Conservation (phyloP, 2,888 invertebrate genomes). For the Amphipoea oculea region DNA sequence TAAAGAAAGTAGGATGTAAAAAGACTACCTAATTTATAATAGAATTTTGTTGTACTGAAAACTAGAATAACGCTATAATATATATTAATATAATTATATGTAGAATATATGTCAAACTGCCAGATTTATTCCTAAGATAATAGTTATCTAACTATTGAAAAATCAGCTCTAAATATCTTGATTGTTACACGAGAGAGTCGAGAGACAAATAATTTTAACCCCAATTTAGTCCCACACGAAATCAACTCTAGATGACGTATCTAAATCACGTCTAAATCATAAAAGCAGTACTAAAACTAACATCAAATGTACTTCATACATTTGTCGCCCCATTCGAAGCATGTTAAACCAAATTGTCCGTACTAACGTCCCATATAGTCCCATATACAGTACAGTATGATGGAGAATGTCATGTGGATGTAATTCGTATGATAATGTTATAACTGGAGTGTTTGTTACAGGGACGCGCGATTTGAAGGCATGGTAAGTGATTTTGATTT, state of each 20-base stretch:
- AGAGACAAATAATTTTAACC: neutral
- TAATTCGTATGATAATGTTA: slow-evolving; percentile 74
- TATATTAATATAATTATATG: no score
- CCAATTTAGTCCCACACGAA: slow-evolving; percentile 9
- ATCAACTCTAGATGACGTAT: slow-evolving; percentile 28
- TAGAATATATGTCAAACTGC: no score
- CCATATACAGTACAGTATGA: slow-evolving; percentile 24
- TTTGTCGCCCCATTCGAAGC: slow-evolving; percentile 41
- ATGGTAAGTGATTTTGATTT: slow-evolving; percentile 71
- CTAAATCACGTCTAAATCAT: slow-evolving; percentile 14
- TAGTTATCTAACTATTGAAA: no score
- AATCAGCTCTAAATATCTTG: neutral
- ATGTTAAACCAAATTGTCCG: slow-evolving; percentile 59
- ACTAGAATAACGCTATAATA: no score
- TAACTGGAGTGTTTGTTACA: slow-evolving; percentile 71
- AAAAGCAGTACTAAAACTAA: slow-evolving; percentile 31
- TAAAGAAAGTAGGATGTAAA: no score
- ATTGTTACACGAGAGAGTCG: no score
- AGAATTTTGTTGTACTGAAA: no score
- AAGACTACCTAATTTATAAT: no score
- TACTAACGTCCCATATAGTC: slow-evolving; percentile 42
- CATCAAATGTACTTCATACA: slow-evolving; percentile 15
- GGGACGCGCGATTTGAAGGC: slow-evolving; percentile 58
- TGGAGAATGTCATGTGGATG: slow-evolving; percentile 33
- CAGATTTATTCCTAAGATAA: no score